These are phyloP conservation scores for Tapirus terrestris DNA, from an alignment of 2,113 vertebrate genomes.

Conservation along the genomic window DNA sequence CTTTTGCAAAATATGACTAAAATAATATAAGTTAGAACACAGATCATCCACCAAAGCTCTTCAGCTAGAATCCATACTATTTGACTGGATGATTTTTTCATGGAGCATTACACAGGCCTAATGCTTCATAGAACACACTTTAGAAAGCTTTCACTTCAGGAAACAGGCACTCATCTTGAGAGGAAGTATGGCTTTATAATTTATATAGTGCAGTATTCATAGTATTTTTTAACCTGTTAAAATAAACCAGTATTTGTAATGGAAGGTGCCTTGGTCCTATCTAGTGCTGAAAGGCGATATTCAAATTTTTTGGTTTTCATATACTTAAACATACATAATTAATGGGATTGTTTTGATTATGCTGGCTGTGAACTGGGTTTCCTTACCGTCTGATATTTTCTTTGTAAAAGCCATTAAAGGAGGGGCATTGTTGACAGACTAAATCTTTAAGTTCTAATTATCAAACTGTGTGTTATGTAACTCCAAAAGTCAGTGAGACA, in stretches of 20 bases:
- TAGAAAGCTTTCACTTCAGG: neutral
- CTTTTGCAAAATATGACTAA: conserved; percentile 19
- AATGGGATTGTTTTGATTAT: neutral
- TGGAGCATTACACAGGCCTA: neutral
- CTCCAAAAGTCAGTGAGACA: neutral
- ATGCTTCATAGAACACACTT: neutral
- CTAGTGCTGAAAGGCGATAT: neutral
- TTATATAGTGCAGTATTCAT: neutral
- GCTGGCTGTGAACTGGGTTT: neutral
- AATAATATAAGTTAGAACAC: neutral
- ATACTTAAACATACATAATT: neutral
- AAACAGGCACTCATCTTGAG: neutral
- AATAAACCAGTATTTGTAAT: neutral
- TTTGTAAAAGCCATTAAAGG: neutral
- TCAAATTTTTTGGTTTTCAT: neutral
- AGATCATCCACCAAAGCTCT: neutral
- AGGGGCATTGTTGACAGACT: neutral
- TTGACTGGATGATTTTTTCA: neutral
- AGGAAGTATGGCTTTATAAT: neutral
- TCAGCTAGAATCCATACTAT: neutral
- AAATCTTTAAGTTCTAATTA: neutral
- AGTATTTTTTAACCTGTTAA: neutral
- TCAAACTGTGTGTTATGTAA: neutral
- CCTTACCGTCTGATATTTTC: neutral
- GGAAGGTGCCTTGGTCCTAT: neutral